A percentile compares a stretch with the other conserved stretches of the same genome.
phyloP scores from a whole-genome alignment of 1,140 invertebrate species.

The Drosophila bipectinata region DNA sequence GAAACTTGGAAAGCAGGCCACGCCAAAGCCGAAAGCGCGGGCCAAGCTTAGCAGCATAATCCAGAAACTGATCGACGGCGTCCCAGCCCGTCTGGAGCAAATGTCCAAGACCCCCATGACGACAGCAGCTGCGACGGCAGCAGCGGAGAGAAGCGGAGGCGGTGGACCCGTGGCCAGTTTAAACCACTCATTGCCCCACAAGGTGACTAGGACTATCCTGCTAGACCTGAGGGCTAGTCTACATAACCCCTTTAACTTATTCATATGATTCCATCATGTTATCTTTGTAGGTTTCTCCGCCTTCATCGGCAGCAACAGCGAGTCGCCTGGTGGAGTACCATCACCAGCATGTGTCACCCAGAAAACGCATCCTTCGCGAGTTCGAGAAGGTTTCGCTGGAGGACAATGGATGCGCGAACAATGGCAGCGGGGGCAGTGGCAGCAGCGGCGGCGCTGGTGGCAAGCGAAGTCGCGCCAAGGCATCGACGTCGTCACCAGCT shows the following conservation, averaged over 20 bases:
- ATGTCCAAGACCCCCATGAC: conserved; percentile 63
- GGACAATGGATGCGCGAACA: conserved; percentile 83
- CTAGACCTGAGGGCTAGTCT: not conserved
- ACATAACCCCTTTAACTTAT: too few species aligned
- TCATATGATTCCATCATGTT: not conserved
- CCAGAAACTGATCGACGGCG: conserved; percentile 79
- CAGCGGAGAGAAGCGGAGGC: conserved; percentile 46
- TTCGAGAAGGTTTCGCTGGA: conserved; percentile 90
- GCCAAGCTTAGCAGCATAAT: conserved; percentile 77
- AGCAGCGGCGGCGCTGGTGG: conserved; percentile 61
- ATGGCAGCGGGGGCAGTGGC: conserved; percentile 67
- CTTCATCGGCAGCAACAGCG: conserved; percentile 63
- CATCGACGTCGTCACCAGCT: conserved; percentile 39
- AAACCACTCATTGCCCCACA: conserved; percentile 67
- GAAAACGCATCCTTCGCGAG: conserved; percentile 90
- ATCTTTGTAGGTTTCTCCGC: conserved; percentile 59
- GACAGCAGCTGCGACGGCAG: conserved; percentile 4
- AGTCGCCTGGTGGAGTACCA: conserved; percentile 83
- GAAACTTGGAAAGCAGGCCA: conserved; percentile 50
- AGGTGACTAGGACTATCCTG: conserved; percentile 37
- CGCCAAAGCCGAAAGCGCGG: conserved; percentile 59
- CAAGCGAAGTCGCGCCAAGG: conserved; percentile 85
- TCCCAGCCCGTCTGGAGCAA: conserved; percentile 71
- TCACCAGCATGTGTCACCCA: conserved; percentile 87
- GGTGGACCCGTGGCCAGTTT: conserved; percentile 62